Conservation (phyloP, 1,140 invertebrate genomes). For the Drosophila rhopaloa region DNA sequence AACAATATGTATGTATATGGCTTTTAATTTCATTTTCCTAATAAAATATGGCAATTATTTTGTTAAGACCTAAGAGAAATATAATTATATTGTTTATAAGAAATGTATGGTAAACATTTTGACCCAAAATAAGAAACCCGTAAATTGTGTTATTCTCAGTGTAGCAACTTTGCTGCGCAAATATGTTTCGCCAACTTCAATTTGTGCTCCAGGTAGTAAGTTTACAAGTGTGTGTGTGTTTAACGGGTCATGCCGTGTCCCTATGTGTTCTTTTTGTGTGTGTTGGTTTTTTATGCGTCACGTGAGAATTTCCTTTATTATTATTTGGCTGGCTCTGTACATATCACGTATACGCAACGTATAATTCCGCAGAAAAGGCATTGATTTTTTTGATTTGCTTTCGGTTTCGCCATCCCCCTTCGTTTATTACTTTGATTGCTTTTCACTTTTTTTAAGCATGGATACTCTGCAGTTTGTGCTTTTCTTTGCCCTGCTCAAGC, state of each 20-base stretch:
- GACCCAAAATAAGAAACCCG: no score
- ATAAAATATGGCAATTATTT: no score
- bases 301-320: slow-evolving; percentile 82
- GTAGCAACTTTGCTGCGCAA: slow-evolving; percentile 37
- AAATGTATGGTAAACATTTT: not conserved
- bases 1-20: no score
- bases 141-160: not conserved
- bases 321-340: slow-evolving; percentile 64
- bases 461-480: slow-evolving; percentile 40
- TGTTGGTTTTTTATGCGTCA: slow-evolving; percentile 71
- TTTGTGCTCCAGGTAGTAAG: slow-evolving; percentile 42
- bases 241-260: slow-evolving; percentile 30
- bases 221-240: slow-evolving; percentile 25
- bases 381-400: slow-evolving; percentile 68
- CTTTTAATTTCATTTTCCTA: no score
- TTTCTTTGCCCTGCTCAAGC: slow-evolving; percentile 17
- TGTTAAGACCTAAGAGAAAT: no score
- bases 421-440: slow-evolving; percentile 53
- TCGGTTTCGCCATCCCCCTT: slow-evolving; percentile 16
- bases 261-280: slow-evolving; percentile 20
- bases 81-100: not conserved
- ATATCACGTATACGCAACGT: slow-evolving; percentile 72
- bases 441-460: slow-evolving; percentile 44
- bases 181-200: slow-evolving; percentile 54
- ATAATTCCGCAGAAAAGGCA: slow-evolving; percentile 59